Evolutionary conservation across 2,888 invertebrate species (phyloP), one percentile per base, ranked within the genome.

Genomic region (Coecobrya sp.): DNA sequence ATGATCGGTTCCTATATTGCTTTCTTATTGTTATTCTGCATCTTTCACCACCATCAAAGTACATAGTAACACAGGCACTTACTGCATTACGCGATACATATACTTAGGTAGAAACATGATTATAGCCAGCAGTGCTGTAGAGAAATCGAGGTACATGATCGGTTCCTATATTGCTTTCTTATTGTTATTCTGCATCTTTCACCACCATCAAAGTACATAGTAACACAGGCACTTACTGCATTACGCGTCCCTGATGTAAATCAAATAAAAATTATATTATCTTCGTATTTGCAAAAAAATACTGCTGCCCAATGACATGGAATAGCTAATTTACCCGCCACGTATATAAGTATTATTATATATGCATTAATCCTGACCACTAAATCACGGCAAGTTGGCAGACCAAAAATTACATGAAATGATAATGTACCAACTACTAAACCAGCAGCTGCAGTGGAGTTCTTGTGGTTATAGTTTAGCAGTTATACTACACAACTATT

Each of bases 51-150:
- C 79, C 87, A 62, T 59, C 73, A 73, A 30, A 25, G 11, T 36
- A 19, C 36, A 16, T n/a, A 70, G 11, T 11, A 36, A 19, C 0
- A 19, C 11, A 27, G 25, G 22, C 81, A 88, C 81, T 81, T 88
- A 88, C 88, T 81, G 88, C 52, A 88, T 88, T 88, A 88, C 88
- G 88, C 88, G 16, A n/a, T n/a, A n/a, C n/a, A n/a, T n/a, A n/a
- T n/a, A n/a, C n/a, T n/a, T n/a, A n/a, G n/a, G n/a, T n/a, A n/a
- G n/a, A n/a, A n/a, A n/a, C n/a, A n/a, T n/a, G n/a, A n/a, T n/a
- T n/a, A n/a, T 42, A 7, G 42, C 42, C 42, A 42, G 42, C 42
- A 7, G 5, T 42, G 5, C 10, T 4, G 42, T 42, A 42, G 42
- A 55, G 68, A 68, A 68, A 68, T 36, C 2, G 68, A 68, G 30